Evolutionary conservation across 2,888 invertebrate genomes (phyloP).

Genomic region (Acleris cristana): DNA sequence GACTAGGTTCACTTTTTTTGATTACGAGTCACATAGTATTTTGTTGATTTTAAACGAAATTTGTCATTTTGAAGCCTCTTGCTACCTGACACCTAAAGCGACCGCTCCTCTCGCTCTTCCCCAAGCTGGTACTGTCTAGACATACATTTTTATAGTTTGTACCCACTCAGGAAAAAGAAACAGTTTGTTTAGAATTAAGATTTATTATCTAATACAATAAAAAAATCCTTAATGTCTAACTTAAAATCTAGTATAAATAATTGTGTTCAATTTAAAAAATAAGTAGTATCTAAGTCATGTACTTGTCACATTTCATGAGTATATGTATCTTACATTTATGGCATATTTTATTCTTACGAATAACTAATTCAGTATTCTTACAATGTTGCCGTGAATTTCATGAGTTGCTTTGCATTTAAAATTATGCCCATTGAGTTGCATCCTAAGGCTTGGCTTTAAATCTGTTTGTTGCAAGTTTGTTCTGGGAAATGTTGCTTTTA

Average conservation of each 20-base stretch:
- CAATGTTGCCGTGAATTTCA: not conserved
- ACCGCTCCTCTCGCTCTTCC: too few relatives aligned
- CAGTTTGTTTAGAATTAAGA: not conserved
- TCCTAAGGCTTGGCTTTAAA: too few relatives aligned
- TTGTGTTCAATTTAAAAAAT: not conserved
- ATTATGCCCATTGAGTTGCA: not conserved
- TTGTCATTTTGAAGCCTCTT: too few relatives aligned
- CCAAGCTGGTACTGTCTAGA: too few relatives aligned
- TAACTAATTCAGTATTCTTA: too few relatives aligned
- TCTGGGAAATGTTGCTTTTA: slow-evolving; percentile 16
- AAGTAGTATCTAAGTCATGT: not conserved
- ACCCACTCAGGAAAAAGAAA: not conserved
- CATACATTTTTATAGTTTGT: too few relatives aligned
- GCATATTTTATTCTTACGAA: slow-evolving; percentile 9
- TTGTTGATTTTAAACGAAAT: too few relatives aligned
- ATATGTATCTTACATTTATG: slow-evolving; percentile 28
- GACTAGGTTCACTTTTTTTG: too few relatives aligned
- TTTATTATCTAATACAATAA: slow-evolving; percentile 8
- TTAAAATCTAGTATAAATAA: slow-evolving; percentile 28
- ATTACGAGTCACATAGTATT: too few relatives aligned
- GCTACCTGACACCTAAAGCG: too few relatives aligned
- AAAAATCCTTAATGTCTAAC: slow-evolving; percentile 3
- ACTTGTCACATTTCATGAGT: slow-evolving; percentile 10
- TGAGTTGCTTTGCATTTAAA: not conserved
- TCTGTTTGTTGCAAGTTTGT: not conserved